Evolutionary conservation across 2,888 invertebrate species (phyloP), one percentile per base, ranked within the genome.

Genomic region (Augiades crinisus): DNA sequence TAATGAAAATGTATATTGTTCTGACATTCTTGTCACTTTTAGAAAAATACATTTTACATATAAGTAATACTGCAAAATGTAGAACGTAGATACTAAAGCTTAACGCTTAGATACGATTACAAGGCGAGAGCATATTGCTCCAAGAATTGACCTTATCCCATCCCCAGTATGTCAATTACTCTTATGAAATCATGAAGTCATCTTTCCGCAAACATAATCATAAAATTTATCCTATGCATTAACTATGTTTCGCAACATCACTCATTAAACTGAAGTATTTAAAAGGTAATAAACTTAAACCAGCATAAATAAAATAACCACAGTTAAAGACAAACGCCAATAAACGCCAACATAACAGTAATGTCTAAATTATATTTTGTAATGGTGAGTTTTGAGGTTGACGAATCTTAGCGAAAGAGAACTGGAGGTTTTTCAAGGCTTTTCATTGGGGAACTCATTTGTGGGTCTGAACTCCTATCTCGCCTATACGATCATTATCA

Each of bases 141-240:
- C 3, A 16, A 46, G 12, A 36, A 36, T 34, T n/a, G 22, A 36
- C 13, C 43, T 19, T 27, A 43, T 36, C 41, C 49, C 43, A 50
- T 43, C 41, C 49, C 41, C 31, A 13, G 22, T 27, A 44, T 44
- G 43, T 44, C 44, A 51, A 51, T 44, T 33, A 49, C 13, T 36
- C 14, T 17, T 21, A 33, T 12, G 19, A 10, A 44, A 13, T 13
- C 21, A 33, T n/a, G 12, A 5, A 30, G 12, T 30, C 30, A 30
- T 27, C 12, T 27, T 5, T 27, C 1, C n/a, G 10, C 2, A 30
- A 12, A 30, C 12, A 30, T 30, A 0, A 5, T 5, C 5, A 3
- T 1, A 30, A 0, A 12, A 5, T 10, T 27, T 10, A n/a, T 27
- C 10, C 10, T 27, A 2, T 3, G 27, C 5, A 10, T 8, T 27